A percentile compares a stretch with the other conserved stretches of the same genome.
Conservation (phyloP, 2,113 vertebrate species). For the Martes martes region DNA sequence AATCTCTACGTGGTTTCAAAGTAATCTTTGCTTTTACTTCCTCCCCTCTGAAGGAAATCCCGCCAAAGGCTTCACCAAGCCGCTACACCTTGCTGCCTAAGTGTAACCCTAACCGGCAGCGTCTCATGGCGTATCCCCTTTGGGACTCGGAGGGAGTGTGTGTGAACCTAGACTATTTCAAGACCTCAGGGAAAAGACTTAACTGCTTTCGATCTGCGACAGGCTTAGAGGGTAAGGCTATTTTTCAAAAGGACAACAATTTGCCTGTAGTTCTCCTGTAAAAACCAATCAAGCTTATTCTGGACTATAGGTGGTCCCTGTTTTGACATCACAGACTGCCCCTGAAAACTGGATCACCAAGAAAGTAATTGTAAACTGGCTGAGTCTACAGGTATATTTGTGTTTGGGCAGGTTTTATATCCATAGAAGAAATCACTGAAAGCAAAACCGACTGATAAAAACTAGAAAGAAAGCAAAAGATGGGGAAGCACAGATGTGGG, state of each 20-base stretch:
- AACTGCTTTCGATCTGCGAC: background rate
- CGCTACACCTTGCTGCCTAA: slow-evolving; percentile 42
- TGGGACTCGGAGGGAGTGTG: background rate
- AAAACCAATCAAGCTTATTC: background rate
- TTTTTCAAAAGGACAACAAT: background rate
- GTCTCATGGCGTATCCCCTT: background rate
- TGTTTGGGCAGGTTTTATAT: background rate
- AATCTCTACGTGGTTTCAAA: slow-evolving; percentile 54
- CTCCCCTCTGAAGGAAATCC: slow-evolving; percentile 39
- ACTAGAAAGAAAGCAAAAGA: background rate
- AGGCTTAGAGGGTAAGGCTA: background rate
- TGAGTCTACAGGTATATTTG: background rate
- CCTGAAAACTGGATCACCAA: background rate
- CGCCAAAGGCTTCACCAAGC: slow-evolving; percentile 36
- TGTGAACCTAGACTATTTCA: background rate
- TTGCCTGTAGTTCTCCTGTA: background rate
- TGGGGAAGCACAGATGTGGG: background rate
- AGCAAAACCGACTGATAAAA: background rate
- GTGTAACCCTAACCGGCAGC: slow-evolving; percentile 30
- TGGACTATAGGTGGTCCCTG: background rate
- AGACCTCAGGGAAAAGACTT: background rate
- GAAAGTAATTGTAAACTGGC: background rate
- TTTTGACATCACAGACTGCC: background rate
- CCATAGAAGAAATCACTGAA: background rate
- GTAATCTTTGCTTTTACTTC: slow-evolving; percentile 61